These are phyloP conservation scores for Dendropsophus ebraccatus DNA, from an alignment of 2,113 vertebrate genomes.

Conservation along the genomic window DNA sequence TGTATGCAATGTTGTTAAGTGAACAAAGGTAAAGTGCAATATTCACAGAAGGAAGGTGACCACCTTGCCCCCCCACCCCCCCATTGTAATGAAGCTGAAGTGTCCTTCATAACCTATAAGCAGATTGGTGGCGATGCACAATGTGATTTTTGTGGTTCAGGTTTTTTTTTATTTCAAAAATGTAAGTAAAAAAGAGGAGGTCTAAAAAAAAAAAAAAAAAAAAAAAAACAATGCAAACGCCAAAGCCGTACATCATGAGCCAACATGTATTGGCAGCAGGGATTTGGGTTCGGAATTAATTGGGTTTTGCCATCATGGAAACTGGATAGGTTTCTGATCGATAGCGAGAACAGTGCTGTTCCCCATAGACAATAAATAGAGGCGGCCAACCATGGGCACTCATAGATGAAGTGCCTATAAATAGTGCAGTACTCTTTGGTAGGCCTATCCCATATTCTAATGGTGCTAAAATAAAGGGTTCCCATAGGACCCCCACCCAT, in stretches of 20 bases:
- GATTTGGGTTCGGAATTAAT: too few species aligned
- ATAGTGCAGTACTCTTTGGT: too few species aligned
- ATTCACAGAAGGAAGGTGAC: slow-evolving; percentile 59
- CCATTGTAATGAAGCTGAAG: slow-evolving; percentile 65
- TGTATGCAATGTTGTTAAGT: slow-evolving; percentile 77
- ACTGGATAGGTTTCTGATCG: too few species aligned
- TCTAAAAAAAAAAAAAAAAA: not conserved
- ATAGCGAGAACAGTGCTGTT: too few species aligned
- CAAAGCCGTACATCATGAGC: slow-evolving; percentile 66
- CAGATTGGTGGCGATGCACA: not conserved
- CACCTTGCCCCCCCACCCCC: not conserved
- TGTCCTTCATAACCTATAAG: slow-evolving; percentile 68
- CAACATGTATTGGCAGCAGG: not conserved
- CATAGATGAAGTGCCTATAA: too few species aligned
- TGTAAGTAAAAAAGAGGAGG: not conserved
- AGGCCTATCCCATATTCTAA: too few species aligned
- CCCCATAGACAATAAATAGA: too few species aligned
- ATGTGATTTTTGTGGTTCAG: slow-evolving; percentile 54
- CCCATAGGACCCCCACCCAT: too few species aligned
- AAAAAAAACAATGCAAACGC: slow-evolving; percentile 62
- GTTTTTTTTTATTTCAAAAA: not conserved
- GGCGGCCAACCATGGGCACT: too few species aligned
- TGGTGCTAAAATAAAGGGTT: too few species aligned
- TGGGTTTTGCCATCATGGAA: too few species aligned
- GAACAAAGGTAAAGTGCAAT: slow-evolving; percentile 81